phyloP scores from a whole-genome alignment of 2,113 vertebrate species.

The Turnix velox region DNA sequence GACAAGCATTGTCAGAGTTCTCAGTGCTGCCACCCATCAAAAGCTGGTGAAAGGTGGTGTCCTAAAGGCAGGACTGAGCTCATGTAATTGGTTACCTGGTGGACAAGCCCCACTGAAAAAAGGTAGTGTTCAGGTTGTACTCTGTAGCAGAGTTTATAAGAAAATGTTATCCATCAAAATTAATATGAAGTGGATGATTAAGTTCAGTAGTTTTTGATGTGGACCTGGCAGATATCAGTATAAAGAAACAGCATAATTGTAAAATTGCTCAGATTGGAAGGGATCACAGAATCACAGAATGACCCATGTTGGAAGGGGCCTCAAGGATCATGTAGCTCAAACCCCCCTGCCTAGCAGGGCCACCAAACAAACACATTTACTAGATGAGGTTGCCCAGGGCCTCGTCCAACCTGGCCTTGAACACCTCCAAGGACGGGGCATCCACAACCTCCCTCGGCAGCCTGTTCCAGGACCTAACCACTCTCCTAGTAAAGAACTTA shows the following conservation, averaged over 20 bases:
- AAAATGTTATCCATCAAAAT: background rate
- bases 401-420: no score
- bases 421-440: no score
- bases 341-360: no score
- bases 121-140: background rate
- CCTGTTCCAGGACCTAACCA: no score
- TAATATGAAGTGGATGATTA: background rate
- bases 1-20: background rate
- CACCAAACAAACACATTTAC: no score
- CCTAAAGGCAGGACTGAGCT: background rate
- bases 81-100: rapidly evolving
- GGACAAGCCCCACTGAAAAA: background rate
- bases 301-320: no score
- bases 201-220: background rate
- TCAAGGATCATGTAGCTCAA: no score
- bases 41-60: rapidly evolving
- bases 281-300: no score
- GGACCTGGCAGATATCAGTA: background rate
- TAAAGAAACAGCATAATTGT: background rate
- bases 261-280: no score
- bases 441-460: no score
- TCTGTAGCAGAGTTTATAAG: background rate
- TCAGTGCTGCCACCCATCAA: background rate
- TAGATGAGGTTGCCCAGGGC: no score
- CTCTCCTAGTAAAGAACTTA: no score